These are phyloP conservation scores for Pardalotus punctatus DNA, from an alignment of 2,113 vertebrate species.

Conservation along the genomic window DNA sequence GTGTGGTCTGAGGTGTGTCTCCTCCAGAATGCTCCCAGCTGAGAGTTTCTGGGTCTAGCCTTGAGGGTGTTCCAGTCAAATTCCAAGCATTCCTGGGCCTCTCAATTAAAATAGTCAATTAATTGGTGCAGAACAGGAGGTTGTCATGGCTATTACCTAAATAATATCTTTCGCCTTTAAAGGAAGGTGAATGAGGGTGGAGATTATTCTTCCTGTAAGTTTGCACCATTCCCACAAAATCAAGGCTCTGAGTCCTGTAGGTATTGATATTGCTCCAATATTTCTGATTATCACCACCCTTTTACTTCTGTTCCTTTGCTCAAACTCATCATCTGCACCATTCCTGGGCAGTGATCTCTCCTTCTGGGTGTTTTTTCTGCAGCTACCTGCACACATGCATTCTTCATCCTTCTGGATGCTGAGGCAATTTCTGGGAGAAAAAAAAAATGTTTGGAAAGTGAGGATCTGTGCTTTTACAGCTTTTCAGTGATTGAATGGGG, in stretches of 20 bases:
- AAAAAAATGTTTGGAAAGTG: not conserved
- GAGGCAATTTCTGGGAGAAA: not conserved
- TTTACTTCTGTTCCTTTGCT: not conserved
- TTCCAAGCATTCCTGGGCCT: not conserved
- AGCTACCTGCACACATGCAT: not conserved
- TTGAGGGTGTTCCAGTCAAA: not conserved
- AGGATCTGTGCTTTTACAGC: not conserved
- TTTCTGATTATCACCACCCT: not conserved
- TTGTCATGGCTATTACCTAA: not conserved
- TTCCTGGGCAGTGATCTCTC: not conserved
- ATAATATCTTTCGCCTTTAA: not conserved
- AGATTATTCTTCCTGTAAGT: not conserved
- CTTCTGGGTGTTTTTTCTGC: not conserved
- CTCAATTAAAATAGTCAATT: not conserved
- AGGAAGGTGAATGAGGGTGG: not conserved
- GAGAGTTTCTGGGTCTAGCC: not conserved
- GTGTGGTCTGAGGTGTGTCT: not conserved
- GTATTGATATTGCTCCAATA: not conserved
- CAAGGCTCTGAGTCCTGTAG: not conserved
- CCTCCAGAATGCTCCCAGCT: not conserved
- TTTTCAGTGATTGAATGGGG: not conserved
- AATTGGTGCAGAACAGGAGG: not conserved
- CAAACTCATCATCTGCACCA: not conserved
- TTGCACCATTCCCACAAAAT: not conserved
- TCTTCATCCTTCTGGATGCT: not conserved